These are phyloP conservation scores for Trisateles emortualis DNA, from an alignment of 2,888 invertebrate species.

Conservation along the genomic window DNA sequence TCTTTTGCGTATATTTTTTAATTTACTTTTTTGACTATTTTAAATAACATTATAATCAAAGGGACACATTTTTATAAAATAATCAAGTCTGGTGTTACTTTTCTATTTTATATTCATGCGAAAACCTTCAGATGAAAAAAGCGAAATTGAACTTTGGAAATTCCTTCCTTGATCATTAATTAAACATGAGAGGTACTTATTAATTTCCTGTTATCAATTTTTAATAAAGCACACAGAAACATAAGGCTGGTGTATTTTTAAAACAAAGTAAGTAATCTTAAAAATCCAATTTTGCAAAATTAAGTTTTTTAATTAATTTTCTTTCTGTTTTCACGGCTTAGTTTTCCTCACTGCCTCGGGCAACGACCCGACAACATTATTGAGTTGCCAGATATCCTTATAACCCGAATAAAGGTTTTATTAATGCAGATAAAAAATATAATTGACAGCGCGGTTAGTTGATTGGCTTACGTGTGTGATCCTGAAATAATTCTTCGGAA, in stretches of 20 bases:
- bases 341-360: slow-evolving; percentile 60
- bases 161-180: slow-evolving; percentile 42
- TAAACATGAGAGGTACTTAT: slow-evolving; percentile 42
- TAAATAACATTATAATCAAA: slow-evolving; percentile 2
- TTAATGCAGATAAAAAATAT: too few species aligned
- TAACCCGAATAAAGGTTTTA: slow-evolving; percentile 55
- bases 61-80: slow-evolving; percentile 7
- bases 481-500: too few species aligned
- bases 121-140: slow-evolving; percentile 18
- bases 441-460: too few species aligned
- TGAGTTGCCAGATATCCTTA: slow-evolving; percentile 55
- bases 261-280: slow-evolving; percentile 52
- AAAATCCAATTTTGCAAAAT: slow-evolving; percentile 72
- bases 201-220: slow-evolving; percentile 53
- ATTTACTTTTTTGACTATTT: background rate
- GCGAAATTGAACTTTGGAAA: slow-evolving; percentile 18
- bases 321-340: slow-evolving; percentile 66
- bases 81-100: slow-evolving; percentile 4
- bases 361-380: slow-evolving; percentile 54
- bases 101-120: slow-evolving; percentile 10
- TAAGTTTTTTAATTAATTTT: slow-evolving; percentile 81
- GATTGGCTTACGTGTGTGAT: too few species aligned
- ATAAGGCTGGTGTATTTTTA: slow-evolving; percentile 26
- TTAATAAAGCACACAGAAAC: slow-evolving; percentile 47
- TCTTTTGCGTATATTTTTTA: background rate